Evolutionary conservation across 2,888 invertebrate genomes (phyloP), one percentile per base, ranked within the genome.

Genomic region (Spodoptera exigua): DNA sequence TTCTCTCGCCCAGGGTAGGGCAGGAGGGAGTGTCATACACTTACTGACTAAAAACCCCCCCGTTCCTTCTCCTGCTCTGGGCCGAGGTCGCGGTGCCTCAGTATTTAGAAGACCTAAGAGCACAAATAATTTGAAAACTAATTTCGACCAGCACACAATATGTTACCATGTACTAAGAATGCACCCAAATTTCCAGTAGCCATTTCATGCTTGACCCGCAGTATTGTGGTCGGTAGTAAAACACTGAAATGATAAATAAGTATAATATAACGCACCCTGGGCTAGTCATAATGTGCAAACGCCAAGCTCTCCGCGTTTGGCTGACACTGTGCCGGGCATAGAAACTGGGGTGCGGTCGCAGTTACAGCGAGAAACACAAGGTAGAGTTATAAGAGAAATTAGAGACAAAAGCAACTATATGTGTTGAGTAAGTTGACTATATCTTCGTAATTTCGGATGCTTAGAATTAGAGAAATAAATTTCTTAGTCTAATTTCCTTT

Each of bases 201-300:
- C 44, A 63, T 67, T 68, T 61, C 37, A 40, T 62, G 66, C 46
- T 64, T 66, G 61, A 67, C 63, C 48, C 40, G 40, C 68, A 53
- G 51, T 62, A 69, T 76, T 78, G 67, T 45, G 41, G 51, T 48
- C 45, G 66, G 66, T 55, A 65, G 66, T 65, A 76, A 76, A 78
- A 65, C 61, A 64, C 57, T 67, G 67, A 81, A 81, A 82, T 82
- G 81, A 84, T 83, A 87, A 86, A 83, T 81, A 85, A 79, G 74
- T 76, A 78, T 79, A 78, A 78, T 78, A 80, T 74, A 82, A 70
- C 75, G 78, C 79, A 81, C 75, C 84, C 87, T 89, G 84, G 84
- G 87, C 89, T 85, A 86, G 88, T 90, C 92, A 91, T 92, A 92
- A 93, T 92, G 92, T 92, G 93, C 91, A 92, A 93, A 92, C 89